phyloP scores from a whole-genome alignment of 1,140 invertebrate genomes.

The Anagrus nilaparvatae region DNA sequence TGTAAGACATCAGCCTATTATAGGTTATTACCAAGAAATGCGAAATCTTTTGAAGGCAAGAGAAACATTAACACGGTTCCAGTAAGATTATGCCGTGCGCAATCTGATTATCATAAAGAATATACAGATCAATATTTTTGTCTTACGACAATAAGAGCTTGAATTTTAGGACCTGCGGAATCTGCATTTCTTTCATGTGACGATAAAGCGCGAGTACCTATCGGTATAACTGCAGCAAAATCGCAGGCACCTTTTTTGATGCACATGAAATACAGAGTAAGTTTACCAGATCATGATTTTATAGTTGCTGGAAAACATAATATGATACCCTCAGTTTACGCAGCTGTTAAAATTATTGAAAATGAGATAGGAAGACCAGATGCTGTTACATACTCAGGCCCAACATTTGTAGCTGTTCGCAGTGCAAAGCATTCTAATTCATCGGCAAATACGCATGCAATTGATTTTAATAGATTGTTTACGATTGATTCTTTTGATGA shows the following conservation, averaged over 20 bases:
- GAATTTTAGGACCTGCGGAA: slow-evolving; percentile 16
- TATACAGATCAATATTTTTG: slow-evolving; percentile 5
- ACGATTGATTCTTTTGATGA: too few relatives aligned
- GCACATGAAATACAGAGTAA: slow-evolving; percentile 35
- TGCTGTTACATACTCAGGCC: slow-evolving; percentile 30
- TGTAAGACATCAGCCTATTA: slow-evolving; percentile 6
- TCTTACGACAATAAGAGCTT: slow-evolving; percentile 6
- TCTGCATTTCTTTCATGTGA: slow-evolving; percentile 27
- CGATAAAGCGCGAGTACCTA: slow-evolving; percentile 4
- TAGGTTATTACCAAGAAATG: slow-evolving; percentile 10
- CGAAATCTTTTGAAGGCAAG: slow-evolving; percentile 2
- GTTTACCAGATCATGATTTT: slow-evolving; percentile 32
- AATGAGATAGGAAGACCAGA: slow-evolving; percentile 5
- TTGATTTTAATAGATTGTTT: too few relatives aligned
- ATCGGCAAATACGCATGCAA: slow-evolving; percentile 15
- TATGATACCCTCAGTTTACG: slow-evolving; percentile 1
- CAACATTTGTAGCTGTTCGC: slow-evolving; percentile 32
- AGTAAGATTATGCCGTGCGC: slow-evolving; percentile 2
- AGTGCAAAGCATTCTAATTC: slow-evolving; percentile 24
- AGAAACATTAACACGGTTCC: slow-evolving; percentile 1
- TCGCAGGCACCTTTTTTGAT: slow-evolving; percentile 29
- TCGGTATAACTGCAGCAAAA: slow-evolving; percentile 24
- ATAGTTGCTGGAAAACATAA: slow-evolving; percentile 32
- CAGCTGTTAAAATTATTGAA: neutral
- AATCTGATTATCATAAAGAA: slow-evolving; percentile 1